Conservation (phyloP, 30 jellyfish, hydroid and myxozoan species). For the Hydractinia echinata region DNA sequence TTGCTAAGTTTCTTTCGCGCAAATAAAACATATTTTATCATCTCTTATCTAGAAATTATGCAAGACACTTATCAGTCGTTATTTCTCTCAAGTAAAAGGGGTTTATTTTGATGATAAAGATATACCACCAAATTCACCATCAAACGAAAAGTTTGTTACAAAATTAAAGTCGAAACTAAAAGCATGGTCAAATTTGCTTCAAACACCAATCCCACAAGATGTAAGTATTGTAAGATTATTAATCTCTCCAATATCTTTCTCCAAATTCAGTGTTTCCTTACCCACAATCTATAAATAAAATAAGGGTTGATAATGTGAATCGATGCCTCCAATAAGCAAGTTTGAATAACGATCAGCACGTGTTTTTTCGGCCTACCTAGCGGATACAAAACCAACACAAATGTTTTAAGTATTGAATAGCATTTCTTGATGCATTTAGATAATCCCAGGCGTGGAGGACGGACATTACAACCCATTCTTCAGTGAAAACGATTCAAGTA, state of each 20-base stretch:
- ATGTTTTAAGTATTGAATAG: no score
- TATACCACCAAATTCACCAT: not conserved
- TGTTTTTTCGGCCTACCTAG: not conserved
- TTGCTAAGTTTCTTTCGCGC: not conserved
- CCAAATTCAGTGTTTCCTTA: no score
- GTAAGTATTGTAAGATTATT: not conserved
- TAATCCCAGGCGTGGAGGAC: no score
- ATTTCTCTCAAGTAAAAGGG: not conserved
- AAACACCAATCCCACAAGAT: not conserved
- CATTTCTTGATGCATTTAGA: no score
- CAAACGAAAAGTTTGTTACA: not conserved
- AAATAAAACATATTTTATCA: not conserved
- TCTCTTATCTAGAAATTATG: not conserved
- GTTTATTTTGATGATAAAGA: not conserved
- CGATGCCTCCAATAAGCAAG: no score
- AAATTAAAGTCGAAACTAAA: slow-evolving; percentile 2
- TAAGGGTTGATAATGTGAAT: no score
- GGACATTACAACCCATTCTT: no score
- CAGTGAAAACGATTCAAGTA: no score
- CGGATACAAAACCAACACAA: no score
- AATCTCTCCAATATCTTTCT: not conserved
- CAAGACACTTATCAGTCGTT: slow-evolving; percentile 1
- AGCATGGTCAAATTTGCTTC: not conserved
- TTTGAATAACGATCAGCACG: no score
- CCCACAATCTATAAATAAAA: no score